These are phyloP conservation scores for Aviceda subcristata DNA, from an alignment of 2,113 vertebrate genomes.

Conservation along the genomic window DNA sequence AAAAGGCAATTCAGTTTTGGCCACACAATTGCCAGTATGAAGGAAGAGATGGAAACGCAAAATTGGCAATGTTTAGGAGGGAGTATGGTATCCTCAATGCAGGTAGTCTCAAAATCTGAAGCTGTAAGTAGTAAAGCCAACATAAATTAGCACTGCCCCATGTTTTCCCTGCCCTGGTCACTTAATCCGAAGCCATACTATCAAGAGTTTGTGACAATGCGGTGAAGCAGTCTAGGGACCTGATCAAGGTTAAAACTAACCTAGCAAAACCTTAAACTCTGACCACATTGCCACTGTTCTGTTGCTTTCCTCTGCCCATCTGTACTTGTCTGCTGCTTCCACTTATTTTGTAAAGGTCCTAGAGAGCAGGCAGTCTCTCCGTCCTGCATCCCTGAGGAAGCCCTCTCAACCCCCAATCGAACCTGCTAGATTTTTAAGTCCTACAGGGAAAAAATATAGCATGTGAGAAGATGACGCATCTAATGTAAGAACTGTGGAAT, in stretches of 20 bases:
- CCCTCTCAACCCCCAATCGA: neutral
- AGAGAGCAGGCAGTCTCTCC: neutral
- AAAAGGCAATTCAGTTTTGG: neutral
- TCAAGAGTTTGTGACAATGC: neutral
- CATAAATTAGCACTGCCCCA: neutral
- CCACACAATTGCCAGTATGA: neutral
- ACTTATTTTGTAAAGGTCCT: neutral
- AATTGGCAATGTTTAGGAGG: neutral
- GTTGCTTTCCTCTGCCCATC: neutral
- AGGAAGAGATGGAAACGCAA: neutral
- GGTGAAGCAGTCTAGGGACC: neutral
- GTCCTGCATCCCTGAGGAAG: neutral
- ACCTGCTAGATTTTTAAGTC: neutral
- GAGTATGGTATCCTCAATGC: rapidly evolving
- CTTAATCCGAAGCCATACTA: neutral
- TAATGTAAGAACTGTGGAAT: neutral
- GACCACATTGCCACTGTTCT: neutral
- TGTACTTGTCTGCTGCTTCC: neutral
- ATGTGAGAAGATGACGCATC: neutral
- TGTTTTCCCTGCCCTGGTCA: neutral
- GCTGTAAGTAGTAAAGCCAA: neutral
- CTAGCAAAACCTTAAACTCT: neutral
- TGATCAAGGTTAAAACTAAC: neutral
- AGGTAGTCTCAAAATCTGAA: neutral
- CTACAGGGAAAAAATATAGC: neutral